These are phyloP conservation scores for Chaetodon trifascialis DNA, from an alignment of 2,113 vertebrate species.

Conservation along the genomic window DNA sequence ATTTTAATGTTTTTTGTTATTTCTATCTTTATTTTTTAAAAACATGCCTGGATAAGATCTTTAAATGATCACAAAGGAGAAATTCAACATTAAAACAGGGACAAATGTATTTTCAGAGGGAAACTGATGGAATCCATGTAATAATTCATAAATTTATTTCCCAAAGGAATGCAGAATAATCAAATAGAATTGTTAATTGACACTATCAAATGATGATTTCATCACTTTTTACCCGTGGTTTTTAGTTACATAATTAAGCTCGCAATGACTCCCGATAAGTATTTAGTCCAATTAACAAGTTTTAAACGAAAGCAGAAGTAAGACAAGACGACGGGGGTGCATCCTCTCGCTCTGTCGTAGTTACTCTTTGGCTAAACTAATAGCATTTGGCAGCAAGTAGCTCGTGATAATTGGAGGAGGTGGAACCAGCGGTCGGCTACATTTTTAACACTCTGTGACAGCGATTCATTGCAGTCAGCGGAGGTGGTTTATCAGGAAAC, in stretches of 20 bases:
- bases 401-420: not conserved
- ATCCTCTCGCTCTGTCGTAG: not conserved
- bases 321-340: rapidly evolving
- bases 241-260: not conserved
- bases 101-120: not conserved
- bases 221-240: not conserved
- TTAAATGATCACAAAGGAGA: no score
- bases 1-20: not conserved
- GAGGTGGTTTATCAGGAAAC: not conserved
- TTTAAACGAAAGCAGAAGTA: slow-evolving; percentile 28
- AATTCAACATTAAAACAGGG: not conserved
- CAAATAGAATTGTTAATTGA: not conserved
- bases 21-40: no score
- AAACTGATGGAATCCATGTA: not conserved
- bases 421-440: not conserved
- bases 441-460: not conserved
- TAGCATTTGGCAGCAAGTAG: not conserved
- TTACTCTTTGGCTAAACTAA: not conserved
- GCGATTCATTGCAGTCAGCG: not conserved
- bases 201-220: not conserved
- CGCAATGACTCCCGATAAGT: not conserved
- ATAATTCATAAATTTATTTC: not conserved
- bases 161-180: not conserved
- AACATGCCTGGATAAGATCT: not conserved
- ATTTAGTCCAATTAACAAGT: not conserved